Percentiles rank a stretch among this genome's conserved stretches.
phyloP scores from a whole-genome alignment of 2,113 vertebrate species.

The Synodontis membranacea region DNA sequence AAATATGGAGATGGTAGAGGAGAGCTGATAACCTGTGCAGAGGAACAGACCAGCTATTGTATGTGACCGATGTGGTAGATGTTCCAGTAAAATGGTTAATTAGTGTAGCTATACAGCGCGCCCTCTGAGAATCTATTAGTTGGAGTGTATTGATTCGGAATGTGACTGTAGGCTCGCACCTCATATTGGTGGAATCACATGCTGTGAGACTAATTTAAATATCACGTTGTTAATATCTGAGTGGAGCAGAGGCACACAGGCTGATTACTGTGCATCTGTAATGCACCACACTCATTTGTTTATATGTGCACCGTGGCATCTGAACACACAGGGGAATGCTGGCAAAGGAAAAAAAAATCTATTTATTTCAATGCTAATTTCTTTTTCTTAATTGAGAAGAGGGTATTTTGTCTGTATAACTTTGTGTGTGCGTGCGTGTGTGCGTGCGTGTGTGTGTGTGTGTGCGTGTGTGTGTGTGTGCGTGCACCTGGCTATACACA shows the following conservation, averaged over 20 bases:
- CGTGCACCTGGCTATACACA: not conserved
- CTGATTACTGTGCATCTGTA: constrained; percentile 27
- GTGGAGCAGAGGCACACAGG: constrained; percentile 24
- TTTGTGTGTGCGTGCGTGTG: constrained; percentile 4
- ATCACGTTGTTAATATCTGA: constrained; percentile 18
- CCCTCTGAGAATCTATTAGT: not conserved
- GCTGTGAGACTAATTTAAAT: constrained; percentile 18
- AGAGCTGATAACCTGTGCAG: not conserved
- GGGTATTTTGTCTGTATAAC: not conserved
- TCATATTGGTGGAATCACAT: constrained; percentile 11
- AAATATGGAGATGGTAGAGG: not conserved
- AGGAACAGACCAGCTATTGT: not conserved
- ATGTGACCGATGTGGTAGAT: not conserved
- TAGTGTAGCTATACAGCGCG: not conserved
- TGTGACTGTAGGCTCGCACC: not conserved
- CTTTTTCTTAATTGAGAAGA: not conserved
- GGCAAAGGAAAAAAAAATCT: constrained; percentile 5
- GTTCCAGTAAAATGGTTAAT: not conserved
- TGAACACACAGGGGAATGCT: constrained; percentile 19
- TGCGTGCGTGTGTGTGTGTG: constrained; percentile 17
- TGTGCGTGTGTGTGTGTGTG: constrained; percentile 18
- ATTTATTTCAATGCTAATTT: constrained; percentile 22
- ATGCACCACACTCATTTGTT: constrained; percentile 25
- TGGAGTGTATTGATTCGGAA: constrained; percentile 9
- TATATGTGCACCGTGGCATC: constrained; percentile 14